Conservation (phyloP, 2,797 vertebrate species). For the Alca torda region DNA sequence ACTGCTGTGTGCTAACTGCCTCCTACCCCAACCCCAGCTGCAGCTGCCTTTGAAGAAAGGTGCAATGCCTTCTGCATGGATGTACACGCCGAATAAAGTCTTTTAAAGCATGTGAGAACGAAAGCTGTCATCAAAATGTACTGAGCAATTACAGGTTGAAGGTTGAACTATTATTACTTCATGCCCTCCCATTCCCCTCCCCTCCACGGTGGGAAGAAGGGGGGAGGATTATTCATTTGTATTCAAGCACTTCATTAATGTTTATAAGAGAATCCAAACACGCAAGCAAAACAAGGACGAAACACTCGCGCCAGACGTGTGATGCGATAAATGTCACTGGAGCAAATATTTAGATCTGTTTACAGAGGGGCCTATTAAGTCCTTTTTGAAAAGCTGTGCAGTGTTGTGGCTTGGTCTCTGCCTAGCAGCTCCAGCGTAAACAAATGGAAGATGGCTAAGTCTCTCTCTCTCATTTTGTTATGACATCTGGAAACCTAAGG, state of each 20-base stretch:
- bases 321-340: conserved; percentile 55
- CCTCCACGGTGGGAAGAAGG: conserved; percentile 21
- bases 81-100: neutral
- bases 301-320: conserved; percentile 11
- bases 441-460: conserved; percentile 60
- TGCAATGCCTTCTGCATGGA: conserved; percentile 30
- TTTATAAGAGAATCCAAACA: conserved; percentile 69
- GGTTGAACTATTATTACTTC: conserved; percentile 60
- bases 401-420: conserved; percentile 53
- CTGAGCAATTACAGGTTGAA: conserved; percentile 43
- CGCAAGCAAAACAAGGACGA: conserved; percentile 51
- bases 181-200: conserved; percentile 35
- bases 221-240: conserved; percentile 47
- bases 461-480: conserved; percentile 51
- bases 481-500: conserved; percentile 66
- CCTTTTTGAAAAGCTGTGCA: conserved; percentile 61
- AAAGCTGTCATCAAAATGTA: conserved; percentile 57
- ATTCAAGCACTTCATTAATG: conserved; percentile 62
- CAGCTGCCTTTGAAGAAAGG: conserved; percentile 53
- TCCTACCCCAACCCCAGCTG: neutral
- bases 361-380: conserved; percentile 69
- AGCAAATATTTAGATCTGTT: conserved; percentile 67
- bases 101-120: conserved; percentile 42
- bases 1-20: neutral
- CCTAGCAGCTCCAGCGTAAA: conserved; percentile 49